Percentiles rank a stretch among this genome's conserved stretches.
Conservation (phyloP, 2,888 invertebrate genomes). For the Mimas tiliae region DNA sequence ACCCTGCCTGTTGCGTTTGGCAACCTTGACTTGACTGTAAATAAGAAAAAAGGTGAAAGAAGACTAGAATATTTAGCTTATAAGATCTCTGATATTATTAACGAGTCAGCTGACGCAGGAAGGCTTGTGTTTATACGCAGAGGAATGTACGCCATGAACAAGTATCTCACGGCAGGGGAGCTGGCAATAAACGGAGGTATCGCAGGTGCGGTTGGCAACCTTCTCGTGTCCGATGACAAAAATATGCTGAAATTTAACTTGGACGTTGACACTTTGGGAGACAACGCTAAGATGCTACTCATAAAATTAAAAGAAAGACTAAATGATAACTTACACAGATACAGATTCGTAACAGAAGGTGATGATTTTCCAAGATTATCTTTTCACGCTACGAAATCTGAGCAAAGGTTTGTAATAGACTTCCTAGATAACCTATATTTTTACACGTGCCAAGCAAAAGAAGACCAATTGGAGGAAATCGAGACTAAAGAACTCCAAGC, state of each 20-base stretch:
- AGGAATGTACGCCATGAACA: not conserved
- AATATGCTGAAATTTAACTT: conserved; percentile 22
- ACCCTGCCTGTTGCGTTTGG: conserved; percentile 15
- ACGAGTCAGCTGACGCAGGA: not conserved
- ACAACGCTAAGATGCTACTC: not conserved
- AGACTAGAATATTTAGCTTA: conserved; percentile 18
- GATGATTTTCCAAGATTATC: conserved; percentile 13
- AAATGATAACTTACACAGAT: conserved; percentile 7
- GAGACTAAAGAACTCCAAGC: conserved; percentile 29
- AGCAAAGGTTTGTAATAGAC: conserved; percentile 22
- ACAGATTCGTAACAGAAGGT: conserved; percentile 12
- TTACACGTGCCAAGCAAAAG: conserved; percentile 29
- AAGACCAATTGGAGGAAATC: conserved; percentile 26
- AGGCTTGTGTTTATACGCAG: conserved; percentile 1
- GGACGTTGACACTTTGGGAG: not conserved
- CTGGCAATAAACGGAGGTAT: conserved; percentile 18
- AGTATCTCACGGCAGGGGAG: not conserved
- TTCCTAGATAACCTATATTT: conserved; percentile 28
- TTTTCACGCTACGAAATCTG: conserved; percentile 17
- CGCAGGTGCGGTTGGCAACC: conserved; percentile 24
- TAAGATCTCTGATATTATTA: not conserved
- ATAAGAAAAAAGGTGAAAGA: conserved; percentile 10
- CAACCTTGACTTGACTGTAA: conserved; percentile 12
- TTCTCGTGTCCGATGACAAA: conserved; percentile 3
- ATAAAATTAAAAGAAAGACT: not conserved